Base-by-base conservation (phyloP, 2,113 vertebrate genomes). In the Buteo buteo region DNA sequence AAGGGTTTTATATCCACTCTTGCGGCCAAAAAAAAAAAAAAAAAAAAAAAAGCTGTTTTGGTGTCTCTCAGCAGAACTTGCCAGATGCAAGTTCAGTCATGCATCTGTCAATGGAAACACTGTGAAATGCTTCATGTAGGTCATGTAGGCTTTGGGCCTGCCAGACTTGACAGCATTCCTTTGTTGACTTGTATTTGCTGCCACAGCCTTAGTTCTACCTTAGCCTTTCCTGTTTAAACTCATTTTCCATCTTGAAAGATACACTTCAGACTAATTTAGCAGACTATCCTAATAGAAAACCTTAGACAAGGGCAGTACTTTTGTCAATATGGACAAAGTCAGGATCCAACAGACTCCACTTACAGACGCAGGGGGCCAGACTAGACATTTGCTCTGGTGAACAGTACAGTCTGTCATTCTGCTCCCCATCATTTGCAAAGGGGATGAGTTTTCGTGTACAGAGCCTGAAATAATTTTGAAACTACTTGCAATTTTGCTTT, bases 201-300 rank as follows among this genome's bases (percentile, higher is more conserved):
- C 96, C 96, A 95, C 82, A 96, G 76, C 22, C 93, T 93, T 71
- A 91, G 67, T 94, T 82, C 54, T 66, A 66, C 82, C 90, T 91
- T 88, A 88, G 25, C 59, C 26, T 96, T 96, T 79, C 94, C 96
- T 95, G 65, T 93, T 96, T 86, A 95, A 97, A 98, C 38, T 88
- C 1, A 59, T 82, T 95, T 96, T 72, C 82, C 86, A 78, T 67
- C 52, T 94, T 94, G 70, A 97, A 97, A 97, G 87, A 90, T 85
- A 86, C 57, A 93, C 32, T 93, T 96, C 81, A 94, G 91, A 74
- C 64, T 94, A 88, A 87, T 94, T 95, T 95, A 94, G 95, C 78
- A 95, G 86, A 87, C 88, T 96, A 91, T 36, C 7, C 88, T 76
- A 85, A 80, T 40, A 90, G 91, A 79, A 79, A 92, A 54, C 57